Evolutionary conservation across 2,797 vertebrate species (phyloP).

Genomic region (Odontamblyopus rebecca): DNA sequence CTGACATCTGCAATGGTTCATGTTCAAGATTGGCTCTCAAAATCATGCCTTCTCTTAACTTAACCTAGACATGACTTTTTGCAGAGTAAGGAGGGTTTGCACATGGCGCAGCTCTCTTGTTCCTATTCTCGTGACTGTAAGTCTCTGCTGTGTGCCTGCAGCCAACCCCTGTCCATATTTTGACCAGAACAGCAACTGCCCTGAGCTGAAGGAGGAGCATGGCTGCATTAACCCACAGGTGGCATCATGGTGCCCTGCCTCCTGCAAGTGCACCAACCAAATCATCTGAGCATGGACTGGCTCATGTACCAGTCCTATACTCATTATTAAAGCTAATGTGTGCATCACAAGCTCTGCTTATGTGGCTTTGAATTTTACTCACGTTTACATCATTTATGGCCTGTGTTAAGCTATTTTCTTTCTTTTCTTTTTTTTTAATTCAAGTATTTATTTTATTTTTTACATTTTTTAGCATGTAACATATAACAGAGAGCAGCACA

Average conservation of each 20-base stretch:
- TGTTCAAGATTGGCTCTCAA: no score
- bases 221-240: conserved; percentile 23
- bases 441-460: no score
- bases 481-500: no score
- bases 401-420: no score
- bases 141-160: conserved; percentile 5
- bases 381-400: no score
- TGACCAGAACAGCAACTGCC: conserved; percentile 48
- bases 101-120: no score
- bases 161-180: conserved; percentile 51
- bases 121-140: not conserved
- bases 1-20: no score
- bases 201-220: conserved; percentile 22
- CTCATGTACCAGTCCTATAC: conserved; percentile 16
- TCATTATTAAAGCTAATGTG: not conserved
- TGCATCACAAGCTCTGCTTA: not conserved
- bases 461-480: no score
- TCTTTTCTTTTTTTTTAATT: no score
- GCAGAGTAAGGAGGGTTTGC: no score
- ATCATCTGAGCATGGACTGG: conserved; percentile 23
- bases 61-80: no score
- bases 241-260: conserved; percentile 46
- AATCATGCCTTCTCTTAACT: no score
- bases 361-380: not conserved
- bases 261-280: conserved; percentile 51